Conservation (phyloP, 2,113 vertebrate species). For the Lagopus muta region DNA sequence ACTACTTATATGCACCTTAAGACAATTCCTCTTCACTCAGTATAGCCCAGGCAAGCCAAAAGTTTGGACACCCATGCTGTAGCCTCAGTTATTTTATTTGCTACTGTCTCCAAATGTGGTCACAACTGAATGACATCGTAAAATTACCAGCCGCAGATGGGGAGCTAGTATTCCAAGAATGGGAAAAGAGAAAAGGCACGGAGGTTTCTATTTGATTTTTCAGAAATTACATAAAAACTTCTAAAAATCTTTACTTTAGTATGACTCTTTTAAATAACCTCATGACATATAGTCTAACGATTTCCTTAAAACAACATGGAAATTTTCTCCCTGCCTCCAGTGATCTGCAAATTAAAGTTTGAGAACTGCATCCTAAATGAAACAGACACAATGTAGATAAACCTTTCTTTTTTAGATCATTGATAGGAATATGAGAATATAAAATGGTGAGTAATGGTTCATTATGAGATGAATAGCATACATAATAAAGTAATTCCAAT, state of each 20-base stretch:
- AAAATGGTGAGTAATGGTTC: constrained; percentile 55
- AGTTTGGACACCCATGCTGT: not conserved
- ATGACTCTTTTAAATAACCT: not conserved
- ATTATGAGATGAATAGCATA: constrained; percentile 43
- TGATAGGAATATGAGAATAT: constrained; percentile 52
- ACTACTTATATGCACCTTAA: too few relatives aligned
- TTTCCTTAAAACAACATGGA: constrained; percentile 39
- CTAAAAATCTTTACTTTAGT: not conserved
- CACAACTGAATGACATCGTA: not conserved
- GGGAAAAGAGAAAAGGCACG: not conserved
- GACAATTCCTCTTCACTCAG: too few relatives aligned
- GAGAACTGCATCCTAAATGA: not conserved
- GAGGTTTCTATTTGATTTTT: constrained; percentile 41
- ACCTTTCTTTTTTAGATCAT: constrained; percentile 57
- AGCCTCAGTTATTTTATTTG: not conserved
- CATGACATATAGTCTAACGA: constrained; percentile 1
- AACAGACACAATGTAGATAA: constrained; percentile 36
- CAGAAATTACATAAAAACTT: constrained; percentile 49
- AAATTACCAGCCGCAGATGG: constrained; percentile 13
- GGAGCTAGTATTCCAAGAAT: not conserved
- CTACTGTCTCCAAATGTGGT: not conserved
- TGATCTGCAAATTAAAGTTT: constrained; percentile 31
- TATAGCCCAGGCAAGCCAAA: too few relatives aligned
- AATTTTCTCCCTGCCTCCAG: not conserved
- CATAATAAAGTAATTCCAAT: constrained; percentile 63